A percentile compares a stretch with the other conserved stretches of the same genome.
Evolutionary conservation across 2,797 vertebrate genomes (phyloP).

Genomic region (Nyctibius grandis): DNA sequence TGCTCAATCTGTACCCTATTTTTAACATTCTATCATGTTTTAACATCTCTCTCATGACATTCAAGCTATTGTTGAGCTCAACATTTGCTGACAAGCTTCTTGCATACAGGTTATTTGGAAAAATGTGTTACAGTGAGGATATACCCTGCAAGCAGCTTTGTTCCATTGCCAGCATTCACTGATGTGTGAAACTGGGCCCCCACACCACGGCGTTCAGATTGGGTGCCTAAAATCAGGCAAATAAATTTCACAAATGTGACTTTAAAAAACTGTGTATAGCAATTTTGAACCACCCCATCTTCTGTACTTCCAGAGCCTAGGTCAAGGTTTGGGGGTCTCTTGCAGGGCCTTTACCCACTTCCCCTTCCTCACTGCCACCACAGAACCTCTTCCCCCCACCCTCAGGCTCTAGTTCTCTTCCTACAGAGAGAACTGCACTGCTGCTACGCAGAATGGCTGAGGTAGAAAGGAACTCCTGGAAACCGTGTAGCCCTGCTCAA

Average conservation of each 20-base stretch:
- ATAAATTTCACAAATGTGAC: background rate
- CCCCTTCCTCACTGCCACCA: background rate
- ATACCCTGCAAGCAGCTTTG: background rate
- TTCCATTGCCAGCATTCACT: background rate
- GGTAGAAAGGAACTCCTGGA: background rate
- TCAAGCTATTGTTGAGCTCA: background rate
- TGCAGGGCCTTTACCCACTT: background rate
- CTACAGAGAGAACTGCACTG: background rate
- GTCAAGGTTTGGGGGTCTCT: background rate
- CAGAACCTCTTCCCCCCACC: background rate
- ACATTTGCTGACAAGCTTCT: constrained; percentile 20
- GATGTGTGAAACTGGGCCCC: background rate
- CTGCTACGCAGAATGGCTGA: rapidly evolving
- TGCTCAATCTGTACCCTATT: background rate
- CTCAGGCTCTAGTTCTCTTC: background rate
- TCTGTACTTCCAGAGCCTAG: background rate
- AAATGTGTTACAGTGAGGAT: background rate
- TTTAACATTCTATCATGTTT: background rate
- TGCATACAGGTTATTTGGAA: background rate
- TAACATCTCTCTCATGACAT: background rate
- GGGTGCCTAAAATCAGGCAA: background rate
- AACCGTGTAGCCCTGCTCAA: background rate
- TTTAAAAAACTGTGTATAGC: background rate
- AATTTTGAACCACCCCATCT: background rate
- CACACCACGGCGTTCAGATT: background rate